These are phyloP conservation scores for Drosophila anceps DNA, from an alignment of 2,888 invertebrate genomes.

Conservation along the genomic window DNA sequence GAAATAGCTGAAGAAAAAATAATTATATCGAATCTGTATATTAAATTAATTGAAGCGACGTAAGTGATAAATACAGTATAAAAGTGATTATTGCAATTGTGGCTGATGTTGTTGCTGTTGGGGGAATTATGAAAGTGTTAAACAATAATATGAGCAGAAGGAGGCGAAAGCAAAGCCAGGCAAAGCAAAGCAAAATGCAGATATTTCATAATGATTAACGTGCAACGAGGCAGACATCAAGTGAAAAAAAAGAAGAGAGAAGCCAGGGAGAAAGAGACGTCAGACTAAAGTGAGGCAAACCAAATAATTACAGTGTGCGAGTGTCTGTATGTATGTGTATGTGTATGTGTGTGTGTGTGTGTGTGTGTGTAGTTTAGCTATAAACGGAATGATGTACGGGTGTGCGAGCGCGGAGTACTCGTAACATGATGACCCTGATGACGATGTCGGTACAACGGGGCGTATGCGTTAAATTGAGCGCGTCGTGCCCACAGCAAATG, in stretches of 20 bases:
- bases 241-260: slow-evolving; percentile 5
- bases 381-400: slow-evolving; percentile 17
- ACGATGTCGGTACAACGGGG: slow-evolving; percentile 56
- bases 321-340: slow-evolving; percentile 15
- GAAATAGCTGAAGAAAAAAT: neutral
- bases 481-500: slow-evolving; percentile 57
- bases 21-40: slow-evolving; percentile 6
- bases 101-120: slow-evolving; percentile 10
- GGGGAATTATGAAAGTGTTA: slow-evolving; percentile 64
- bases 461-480: slow-evolving; percentile 73
- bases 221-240: slow-evolving; percentile 16
- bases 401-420: slow-evolving; percentile 30
- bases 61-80: slow-evolving; percentile 41
- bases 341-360: slow-evolving; percentile 13
- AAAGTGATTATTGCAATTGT: slow-evolving; percentile 34
- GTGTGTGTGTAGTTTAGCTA: slow-evolving; percentile 15
- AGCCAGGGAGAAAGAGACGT: slow-evolving; percentile 42
- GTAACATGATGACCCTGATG: slow-evolving; percentile 69
- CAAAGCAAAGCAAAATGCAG: slow-evolving; percentile 19
- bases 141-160: slow-evolving; percentile 32
- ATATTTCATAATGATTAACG: slow-evolving; percentile 51
- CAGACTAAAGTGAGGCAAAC: slow-evolving; percentile 42
- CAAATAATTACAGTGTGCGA: slow-evolving; percentile 42
- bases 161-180: slow-evolving; percentile 24
- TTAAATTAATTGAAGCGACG: slow-evolving; percentile 41